phyloP scores from a whole-genome alignment of 1,140 invertebrate genomes.

The Halictus rubicundus region DNA sequence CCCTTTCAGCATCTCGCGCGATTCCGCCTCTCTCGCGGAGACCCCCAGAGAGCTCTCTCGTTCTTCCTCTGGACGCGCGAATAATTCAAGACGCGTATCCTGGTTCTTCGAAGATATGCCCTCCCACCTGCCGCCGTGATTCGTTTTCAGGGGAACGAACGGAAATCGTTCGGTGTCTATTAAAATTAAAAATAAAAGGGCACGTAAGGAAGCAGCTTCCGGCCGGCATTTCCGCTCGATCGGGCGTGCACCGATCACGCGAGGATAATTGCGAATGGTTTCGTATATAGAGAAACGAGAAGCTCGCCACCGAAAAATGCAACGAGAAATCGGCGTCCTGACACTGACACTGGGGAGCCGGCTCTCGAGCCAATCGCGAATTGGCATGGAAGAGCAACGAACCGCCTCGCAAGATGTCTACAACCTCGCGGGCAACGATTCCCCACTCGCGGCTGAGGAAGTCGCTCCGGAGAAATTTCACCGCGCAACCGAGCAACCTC shows the following conservation, averaged over 20 bases:
- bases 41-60: neutral
- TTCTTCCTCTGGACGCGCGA: constrained; percentile 7
- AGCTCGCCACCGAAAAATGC: neutral
- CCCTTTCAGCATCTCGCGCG: constrained; percentile 55
- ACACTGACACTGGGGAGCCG: constrained; percentile 49
- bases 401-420: constrained; percentile 55
- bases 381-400: constrained; percentile 56
- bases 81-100: neutral
- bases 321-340: constrained; percentile 55
- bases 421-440: constrained; percentile 53
- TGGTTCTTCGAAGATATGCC: neutral
- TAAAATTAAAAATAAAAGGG: too few species aligned
- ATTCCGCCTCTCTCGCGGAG: constrained; percentile 7
- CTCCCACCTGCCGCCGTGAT: too few species aligned
- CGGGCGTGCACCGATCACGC: constrained; percentile 1
- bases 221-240: constrained; percentile 3
- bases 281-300: neutral
- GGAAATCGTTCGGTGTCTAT: constrained; percentile 11
- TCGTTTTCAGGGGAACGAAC: too few species aligned
- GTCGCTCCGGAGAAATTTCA: constrained; percentile 70
- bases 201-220: neutral
- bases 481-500: constrained; percentile 64
- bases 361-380: constrained; percentile 43
- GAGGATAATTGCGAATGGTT: neutral
- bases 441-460: constrained; percentile 50